Evolutionary conservation across 2,888 invertebrate genomes (phyloP).

Genomic region (Suillia variegata): DNA sequence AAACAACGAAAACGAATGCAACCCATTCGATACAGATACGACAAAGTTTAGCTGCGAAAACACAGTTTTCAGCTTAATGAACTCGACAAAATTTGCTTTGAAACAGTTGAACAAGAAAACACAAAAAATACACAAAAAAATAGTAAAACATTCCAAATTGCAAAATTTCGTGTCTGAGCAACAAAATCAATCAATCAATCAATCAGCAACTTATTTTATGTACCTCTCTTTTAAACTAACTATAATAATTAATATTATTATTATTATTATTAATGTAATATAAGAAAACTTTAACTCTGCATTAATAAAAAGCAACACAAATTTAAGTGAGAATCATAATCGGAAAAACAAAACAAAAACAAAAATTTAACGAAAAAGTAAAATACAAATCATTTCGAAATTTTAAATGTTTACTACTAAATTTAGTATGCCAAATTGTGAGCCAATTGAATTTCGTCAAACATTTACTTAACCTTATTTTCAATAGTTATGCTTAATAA

Average conservation of each 20-base stretch:
- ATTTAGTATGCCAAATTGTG: too few relatives aligned
- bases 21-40: constrained; percentile 4
- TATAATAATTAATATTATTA: constrained; percentile 9
- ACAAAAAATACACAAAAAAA: constrained; percentile 9
- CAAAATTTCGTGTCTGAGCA: constrained; percentile 27
- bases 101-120: neutral
- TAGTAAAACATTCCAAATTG: constrained; percentile 14
- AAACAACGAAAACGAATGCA: constrained; percentile 1
- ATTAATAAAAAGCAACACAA: neutral
- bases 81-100: too few relatives aligned
- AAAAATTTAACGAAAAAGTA: too few relatives aligned
- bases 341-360: neutral
- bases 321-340: neutral
- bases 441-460: too few relatives aligned
- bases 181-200: constrained; percentile 22
- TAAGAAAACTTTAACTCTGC: too few relatives aligned
- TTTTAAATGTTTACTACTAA: too few relatives aligned
- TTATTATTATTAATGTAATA: constrained; percentile 1
- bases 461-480: too few relatives aligned
- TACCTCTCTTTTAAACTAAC: constrained; percentile 31
- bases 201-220: constrained; percentile 29
- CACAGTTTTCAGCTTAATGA: constrained; percentile 19
- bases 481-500: too few relatives aligned
- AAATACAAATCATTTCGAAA: too few relatives aligned
- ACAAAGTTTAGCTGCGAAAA: neutral